Evolutionary conservation across 30 jellyfish, hydroid and myxozoan genomes (phyloP).

Genomic region (Clytia hemisphaerica): DNA sequence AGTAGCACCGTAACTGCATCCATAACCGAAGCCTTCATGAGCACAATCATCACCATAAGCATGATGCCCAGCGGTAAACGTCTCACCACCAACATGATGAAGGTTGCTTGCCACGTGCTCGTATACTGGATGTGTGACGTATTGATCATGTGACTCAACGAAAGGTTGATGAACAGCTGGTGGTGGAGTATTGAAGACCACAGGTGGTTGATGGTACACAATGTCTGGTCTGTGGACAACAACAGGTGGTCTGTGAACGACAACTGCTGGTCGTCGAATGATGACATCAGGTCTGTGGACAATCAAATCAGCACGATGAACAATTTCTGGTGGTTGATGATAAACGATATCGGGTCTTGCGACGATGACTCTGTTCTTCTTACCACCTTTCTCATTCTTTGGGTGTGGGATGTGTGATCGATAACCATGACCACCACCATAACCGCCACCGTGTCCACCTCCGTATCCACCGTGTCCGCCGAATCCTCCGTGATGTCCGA

Average conservation of each 20-base stretch:
- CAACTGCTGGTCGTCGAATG: constrained; percentile 85
- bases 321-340: constrained; percentile 92
- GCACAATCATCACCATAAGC: constrained; percentile 18
- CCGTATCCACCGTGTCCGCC: constrained; percentile 60
- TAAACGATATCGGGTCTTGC: constrained; percentile 85
- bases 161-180: constrained; percentile 89
- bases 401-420: constrained; percentile 29
- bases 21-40: neutral
- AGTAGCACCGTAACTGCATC: neutral
- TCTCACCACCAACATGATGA: constrained; percentile 73
- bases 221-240: constrained; percentile 93
- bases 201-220: constrained; percentile 98
- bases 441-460: constrained; percentile 62
- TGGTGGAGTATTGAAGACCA: constrained; percentile 90
- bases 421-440: constrained; percentile 22
- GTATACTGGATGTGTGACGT: constrained; percentile 57
- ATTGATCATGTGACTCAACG: constrained; percentile 73
- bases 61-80: constrained; percentile 17
- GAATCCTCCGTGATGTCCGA: constrained; percentile 7
- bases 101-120: constrained; percentile 80
- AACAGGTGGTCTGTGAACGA: constrained; percentile 92
- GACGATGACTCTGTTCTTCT: constrained; percentile 83
- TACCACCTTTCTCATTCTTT: constrained; percentile 41
- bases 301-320: constrained; percentile 90
- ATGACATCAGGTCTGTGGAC: constrained; percentile 98